Evolutionary conservation across 1,140 invertebrate species (phyloP), one percentile per base, ranked within the genome.

Genomic region (Thrips palmi): DNA sequence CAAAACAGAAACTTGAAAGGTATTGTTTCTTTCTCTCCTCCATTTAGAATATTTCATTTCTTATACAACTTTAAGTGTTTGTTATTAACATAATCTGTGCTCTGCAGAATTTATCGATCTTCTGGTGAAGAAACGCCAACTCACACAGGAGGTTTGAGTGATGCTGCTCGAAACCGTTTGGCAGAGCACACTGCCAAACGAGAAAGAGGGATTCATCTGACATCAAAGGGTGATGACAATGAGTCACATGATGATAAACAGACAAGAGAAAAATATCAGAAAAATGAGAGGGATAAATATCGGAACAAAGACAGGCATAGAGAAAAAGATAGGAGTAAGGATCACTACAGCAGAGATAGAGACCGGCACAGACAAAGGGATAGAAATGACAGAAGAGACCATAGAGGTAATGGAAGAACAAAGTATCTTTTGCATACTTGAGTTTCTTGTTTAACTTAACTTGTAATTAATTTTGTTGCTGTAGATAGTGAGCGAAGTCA

Each of bases 91-190:
- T 25, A 29, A 20, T 36, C 31, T 32, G 36, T 38, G 17, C 39
- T 23, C 33, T 45, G 25, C 37, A 65, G 83, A 45, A 73, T 81
- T 55, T 87, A 89, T 51, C 63, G 89, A 37, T 59, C 69, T 39
- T 62, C 74, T 6, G 67, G 74, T 47, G 74, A 80, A 49, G 91
- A 96, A 61, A 94, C 89, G 5, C 91, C 91, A 0, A 84, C 88
- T 1, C 73, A 94, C 51, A 91, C 88, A 3, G 88, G 87, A 24
- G 88, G 89, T 18, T 76, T 94, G 2, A 82, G 77, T 27, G 68
- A 71, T 37, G 74, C 80, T 53, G 85, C 84, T 0, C 63, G 70
- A 44, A 68, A 77, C 48, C 64, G 76, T 44, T 62, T 84, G 44
- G 58, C 78, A 22, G 64, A 78, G 43, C 63, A 80, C n/a, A 36